phyloP scores from a whole-genome alignment of 2,888 invertebrate species.

The Carabus problematicus region DNA sequence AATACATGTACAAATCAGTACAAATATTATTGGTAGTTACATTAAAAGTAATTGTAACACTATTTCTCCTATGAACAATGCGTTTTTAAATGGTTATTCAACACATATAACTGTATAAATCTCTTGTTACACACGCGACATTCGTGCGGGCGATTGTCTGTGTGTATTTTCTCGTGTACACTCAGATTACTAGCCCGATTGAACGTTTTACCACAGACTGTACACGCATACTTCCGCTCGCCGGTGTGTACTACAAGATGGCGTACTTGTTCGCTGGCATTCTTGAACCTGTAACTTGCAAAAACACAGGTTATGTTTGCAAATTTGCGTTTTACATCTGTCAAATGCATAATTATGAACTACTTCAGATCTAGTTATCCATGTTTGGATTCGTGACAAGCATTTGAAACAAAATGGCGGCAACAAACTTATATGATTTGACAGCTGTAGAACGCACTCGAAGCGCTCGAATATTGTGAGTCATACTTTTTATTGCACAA shows the following conservation, averaged over 20 bases:
- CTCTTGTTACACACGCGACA: not conserved
- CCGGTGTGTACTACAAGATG: slow-evolving; percentile 7
- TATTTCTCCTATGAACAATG: not conserved
- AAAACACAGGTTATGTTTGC: too few species aligned
- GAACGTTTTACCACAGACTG: slow-evolving; percentile 3
- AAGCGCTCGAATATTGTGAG: too few species aligned
- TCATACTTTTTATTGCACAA: too few species aligned
- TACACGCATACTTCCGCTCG: not conserved
- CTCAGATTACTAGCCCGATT: not conserved
- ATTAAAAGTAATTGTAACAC: too few species aligned
- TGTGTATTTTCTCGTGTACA: slow-evolving; percentile 8
- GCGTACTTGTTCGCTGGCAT: not conserved
- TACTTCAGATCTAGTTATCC: too few species aligned
- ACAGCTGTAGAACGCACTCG: too few species aligned
- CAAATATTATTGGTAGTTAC: not conserved
- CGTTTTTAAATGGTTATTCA: slow-evolving; percentile 2
- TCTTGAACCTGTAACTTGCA: not conserved
- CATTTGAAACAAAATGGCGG: too few species aligned
- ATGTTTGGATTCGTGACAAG: too few species aligned
- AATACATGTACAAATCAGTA: not conserved
- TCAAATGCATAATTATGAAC: too few species aligned
- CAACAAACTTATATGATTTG: too few species aligned
- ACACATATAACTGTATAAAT: not conserved
- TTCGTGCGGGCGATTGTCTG: not conserved
- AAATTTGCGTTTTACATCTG: too few species aligned